Conservation (phyloP, 2,888 invertebrate genomes). For the Sabatieria punctata region DNA sequence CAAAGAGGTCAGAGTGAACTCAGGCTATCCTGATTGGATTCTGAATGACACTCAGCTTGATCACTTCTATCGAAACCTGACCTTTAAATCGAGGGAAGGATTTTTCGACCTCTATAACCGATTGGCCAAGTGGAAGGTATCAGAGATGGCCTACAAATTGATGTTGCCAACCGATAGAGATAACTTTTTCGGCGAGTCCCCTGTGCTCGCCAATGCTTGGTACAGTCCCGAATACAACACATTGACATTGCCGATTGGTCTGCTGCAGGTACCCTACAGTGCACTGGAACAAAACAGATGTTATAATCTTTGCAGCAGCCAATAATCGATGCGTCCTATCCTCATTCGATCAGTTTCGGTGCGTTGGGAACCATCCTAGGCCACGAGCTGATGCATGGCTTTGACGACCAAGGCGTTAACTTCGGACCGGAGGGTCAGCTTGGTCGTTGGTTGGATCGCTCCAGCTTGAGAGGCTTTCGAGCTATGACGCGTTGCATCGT, state of each 20-base stretch:
- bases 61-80: background rate
- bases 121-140: background rate
- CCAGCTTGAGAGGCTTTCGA: background rate
- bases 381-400: constrained; percentile 4
- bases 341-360: background rate
- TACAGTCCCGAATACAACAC: constrained; percentile 8
- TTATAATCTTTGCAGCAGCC: background rate
- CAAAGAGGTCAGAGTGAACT: too few relatives aligned
- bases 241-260: background rate
- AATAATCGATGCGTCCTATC: background rate
- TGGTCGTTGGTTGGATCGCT: background rate
- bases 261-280: background rate
- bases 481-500: background rate
- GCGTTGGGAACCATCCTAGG: constrained; percentile 1
- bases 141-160: background rate
- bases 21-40: background rate
- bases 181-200: background rate
- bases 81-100: background rate
- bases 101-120: background rate
- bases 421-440: constrained; percentile 5
- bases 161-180: background rate
- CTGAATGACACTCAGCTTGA: background rate
- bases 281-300: background rate
- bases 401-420: constrained; percentile 2
- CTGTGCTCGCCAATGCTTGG: background rate